A percentile compares a stretch with the other conserved stretches of the same genome.
Evolutionary conservation across 2,797 vertebrate species (phyloP).

Genomic region (Gobionotothen gibberifrons): DNA sequence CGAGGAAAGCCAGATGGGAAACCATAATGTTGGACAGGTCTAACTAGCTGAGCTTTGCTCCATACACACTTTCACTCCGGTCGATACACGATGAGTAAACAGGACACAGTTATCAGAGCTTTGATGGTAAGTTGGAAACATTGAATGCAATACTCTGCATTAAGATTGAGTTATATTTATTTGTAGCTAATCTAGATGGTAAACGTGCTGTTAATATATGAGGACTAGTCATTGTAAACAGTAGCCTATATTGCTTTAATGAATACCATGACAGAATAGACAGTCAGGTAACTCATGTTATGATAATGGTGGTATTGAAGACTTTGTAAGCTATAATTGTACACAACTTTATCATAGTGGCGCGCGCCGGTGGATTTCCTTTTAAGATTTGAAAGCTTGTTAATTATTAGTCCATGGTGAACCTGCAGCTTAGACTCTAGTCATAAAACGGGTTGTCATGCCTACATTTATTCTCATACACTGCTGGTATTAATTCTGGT

Average conservation of each 20-base stretch:
- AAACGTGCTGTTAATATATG: not conserved
- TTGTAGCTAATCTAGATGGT: not conserved
- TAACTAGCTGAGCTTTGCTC: slow-evolving; percentile 50
- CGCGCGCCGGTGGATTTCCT: slow-evolving; percentile 46
- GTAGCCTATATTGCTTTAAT: not conserved
- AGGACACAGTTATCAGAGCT: not conserved
- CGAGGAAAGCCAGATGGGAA: slow-evolving; percentile 14
- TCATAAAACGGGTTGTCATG: slow-evolving; percentile 30
- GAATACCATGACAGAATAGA: too few relatives aligned
- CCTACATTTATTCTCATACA: not conserved
- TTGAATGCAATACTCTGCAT: not conserved
- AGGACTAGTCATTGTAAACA: not conserved
- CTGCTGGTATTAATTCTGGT: not conserved
- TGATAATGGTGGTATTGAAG: not conserved
- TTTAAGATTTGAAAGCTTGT: slow-evolving; percentile 74
- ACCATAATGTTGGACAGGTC: slow-evolving; percentile 41
- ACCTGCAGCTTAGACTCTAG: slow-evolving; percentile 18
- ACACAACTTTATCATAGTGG: not conserved
- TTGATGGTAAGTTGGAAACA: slow-evolving; percentile 56
- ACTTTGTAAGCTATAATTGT: not conserved
- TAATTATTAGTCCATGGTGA: slow-evolving; percentile 72
- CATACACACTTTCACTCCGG: not conserved
- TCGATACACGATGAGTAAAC: not conserved
- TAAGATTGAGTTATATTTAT: not conserved
- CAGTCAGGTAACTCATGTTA: not conserved